phyloP scores from a whole-genome alignment of 2,113 vertebrate genomes.

The Muntiacus muntjak region DNA sequence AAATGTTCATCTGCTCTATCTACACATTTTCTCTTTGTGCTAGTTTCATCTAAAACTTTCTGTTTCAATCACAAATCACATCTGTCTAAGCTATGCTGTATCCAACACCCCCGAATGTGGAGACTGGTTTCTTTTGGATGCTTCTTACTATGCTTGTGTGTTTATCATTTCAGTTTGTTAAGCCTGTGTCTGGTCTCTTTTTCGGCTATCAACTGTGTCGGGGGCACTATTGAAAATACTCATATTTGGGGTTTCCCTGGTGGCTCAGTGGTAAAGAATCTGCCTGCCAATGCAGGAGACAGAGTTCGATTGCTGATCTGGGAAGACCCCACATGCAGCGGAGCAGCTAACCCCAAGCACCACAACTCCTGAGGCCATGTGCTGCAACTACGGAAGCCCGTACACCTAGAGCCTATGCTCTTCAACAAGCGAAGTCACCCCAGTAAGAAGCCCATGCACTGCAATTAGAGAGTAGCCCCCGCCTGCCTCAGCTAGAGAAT shows the following conservation, averaged over 20 bases:
- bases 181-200: not conserved
- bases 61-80: not conserved
- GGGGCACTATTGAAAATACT: not conserved
- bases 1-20: not conserved
- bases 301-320: not conserved
- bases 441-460: not conserved
- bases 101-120: not conserved
- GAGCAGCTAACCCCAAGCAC: not conserved
- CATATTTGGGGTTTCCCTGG: not conserved
- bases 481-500: not conserved
- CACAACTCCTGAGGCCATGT: not conserved
- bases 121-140: not conserved
- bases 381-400: not conserved
- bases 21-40: not conserved
- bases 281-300: not conserved
- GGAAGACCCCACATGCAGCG: not conserved
- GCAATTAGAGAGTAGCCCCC: not conserved
- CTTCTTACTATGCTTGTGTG: not conserved
- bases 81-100: not conserved
- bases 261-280: not conserved
- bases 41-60: not conserved
- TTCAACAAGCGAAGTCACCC: not conserved
- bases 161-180: not conserved
- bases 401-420: not conserved
- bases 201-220: not conserved